Base-by-base conservation (phyloP, 2,113 vertebrate genomes). In the Gopherus flavomarginatus region DNA sequence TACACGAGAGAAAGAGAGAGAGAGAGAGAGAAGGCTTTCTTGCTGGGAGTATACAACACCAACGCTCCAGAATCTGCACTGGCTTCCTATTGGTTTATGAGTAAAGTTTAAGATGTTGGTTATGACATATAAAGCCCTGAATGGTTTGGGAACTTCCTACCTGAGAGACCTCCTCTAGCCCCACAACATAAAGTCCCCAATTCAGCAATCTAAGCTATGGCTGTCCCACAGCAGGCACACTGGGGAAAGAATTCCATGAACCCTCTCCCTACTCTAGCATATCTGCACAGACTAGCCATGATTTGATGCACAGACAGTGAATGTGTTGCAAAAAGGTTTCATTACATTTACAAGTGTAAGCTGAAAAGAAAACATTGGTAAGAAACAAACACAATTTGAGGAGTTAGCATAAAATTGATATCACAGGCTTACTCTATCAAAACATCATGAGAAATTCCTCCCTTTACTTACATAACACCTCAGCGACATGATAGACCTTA, bases 321-420 rank as follows among this genome's bases (percentile, higher is more conserved):
- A 44, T 1, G 52, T 2, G 1, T 75, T 80, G 1, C 0, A 5
- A 0, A 62, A 1, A 0, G 3, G 12, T 44, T 90, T 26, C 11
- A 29, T 53, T 6, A 5, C 2, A 13, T 56, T 2, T 0, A 3
- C 24, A 80, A 77, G 65, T 0, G 0, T 0, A 8, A 83, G 1
- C 0, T 1, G 5, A 72, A 29, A 65, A 53, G 79, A 77, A 90
- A 84, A 0, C 62, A 83, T 12, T 4, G 17, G 1, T 2, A 82
- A 77, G 4, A 53, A 90, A 38, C 4, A 44, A 69, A 49, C 0
- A 21, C 16, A 44, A 44, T 56, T 44, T 57, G 19, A 44, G 38
- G 10, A 49, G 24, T 31, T 49, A 9, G 77, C 27, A 29, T 79
- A 50, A 49, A 77, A 79, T 50, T 17, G 7, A 49, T 29, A 27